Evolutionary conservation across 2,888 invertebrate species (phyloP).

Genomic region (Thecocarcelia acutangulata): DNA sequence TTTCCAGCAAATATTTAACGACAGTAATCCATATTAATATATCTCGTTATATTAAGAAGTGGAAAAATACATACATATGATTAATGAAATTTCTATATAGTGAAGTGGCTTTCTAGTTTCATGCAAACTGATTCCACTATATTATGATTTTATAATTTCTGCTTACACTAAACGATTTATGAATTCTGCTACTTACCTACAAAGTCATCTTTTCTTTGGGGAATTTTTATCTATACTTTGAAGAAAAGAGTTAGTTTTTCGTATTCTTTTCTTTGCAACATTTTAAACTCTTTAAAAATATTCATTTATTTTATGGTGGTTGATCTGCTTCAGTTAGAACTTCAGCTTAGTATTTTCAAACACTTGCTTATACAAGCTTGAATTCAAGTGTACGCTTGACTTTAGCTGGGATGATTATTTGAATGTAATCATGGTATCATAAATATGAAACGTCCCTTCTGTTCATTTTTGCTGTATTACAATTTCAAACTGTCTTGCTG

Average conservation of each 20-base stretch:
- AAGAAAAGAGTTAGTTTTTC: background rate
- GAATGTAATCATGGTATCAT: constrained; percentile 61
- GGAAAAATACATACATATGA: no score
- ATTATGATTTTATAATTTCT: no score
- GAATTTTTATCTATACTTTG: no score
- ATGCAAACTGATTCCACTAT: no score
- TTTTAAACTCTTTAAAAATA: background rate
- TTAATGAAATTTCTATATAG: no score
- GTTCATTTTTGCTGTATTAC: constrained; percentile 35
- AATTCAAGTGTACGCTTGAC: background rate
- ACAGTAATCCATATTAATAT: no score
- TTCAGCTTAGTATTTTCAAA: background rate
- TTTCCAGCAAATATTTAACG: no score
- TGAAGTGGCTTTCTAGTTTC: no score
- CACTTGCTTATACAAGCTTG: background rate
- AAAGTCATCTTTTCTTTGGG: no score
- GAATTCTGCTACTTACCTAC: no score
- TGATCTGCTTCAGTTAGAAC: background rate
- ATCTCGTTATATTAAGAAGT: no score
- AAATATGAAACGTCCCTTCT: constrained; percentile 65
- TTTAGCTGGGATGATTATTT: constrained; percentile 34
- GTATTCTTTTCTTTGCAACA: background rate
- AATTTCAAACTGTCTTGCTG: background rate
- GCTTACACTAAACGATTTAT: no score
- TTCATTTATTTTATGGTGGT: background rate